A percentile compares a stretch with the other conserved stretches of the same genome.
phyloP scores from a whole-genome alignment of 2,797 vertebrate species.

The Tenualosa ilisha region DNA sequence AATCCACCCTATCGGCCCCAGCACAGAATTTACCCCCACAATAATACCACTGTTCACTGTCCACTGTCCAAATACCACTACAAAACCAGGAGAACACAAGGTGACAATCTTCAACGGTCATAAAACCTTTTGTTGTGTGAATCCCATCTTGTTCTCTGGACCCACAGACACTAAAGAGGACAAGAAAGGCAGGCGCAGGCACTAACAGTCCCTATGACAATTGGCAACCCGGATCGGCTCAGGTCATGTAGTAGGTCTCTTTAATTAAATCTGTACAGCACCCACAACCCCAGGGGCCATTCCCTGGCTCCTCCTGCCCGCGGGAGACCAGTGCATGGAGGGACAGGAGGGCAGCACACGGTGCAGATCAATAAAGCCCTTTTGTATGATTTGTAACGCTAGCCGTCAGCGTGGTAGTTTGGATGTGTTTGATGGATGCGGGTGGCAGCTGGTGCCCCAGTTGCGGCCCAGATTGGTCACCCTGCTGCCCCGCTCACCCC shows the following conservation, averaged over 20 bases:
- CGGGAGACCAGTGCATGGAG: neutral
- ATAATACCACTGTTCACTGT: neutral
- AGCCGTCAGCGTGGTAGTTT: neutral
- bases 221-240: neutral
- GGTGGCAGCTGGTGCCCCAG: constrained; percentile 10
- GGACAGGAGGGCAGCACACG: neutral
- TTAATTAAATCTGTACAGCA: neutral
- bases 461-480: neutral
- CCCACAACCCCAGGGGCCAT: neutral
- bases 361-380: constrained; percentile 9
- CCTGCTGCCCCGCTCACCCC: neutral
- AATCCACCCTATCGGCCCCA: neutral
- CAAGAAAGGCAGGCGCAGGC: neutral
- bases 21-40: neutral
- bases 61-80: no score
- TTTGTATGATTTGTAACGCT: constrained; percentile 1
- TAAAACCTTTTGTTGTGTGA: constrained; percentile 19
- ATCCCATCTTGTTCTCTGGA: neutral
- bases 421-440: neutral
- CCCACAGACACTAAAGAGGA: neutral
- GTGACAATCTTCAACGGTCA: neutral
- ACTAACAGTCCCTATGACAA: neutral
- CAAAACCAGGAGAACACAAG: neutral
- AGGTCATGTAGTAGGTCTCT: neutral
- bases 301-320: neutral